These are phyloP conservation scores for Caenorhabditis sinica DNA, from an alignment of 2,888 invertebrate genomes.

Conservation along the genomic window DNA sequence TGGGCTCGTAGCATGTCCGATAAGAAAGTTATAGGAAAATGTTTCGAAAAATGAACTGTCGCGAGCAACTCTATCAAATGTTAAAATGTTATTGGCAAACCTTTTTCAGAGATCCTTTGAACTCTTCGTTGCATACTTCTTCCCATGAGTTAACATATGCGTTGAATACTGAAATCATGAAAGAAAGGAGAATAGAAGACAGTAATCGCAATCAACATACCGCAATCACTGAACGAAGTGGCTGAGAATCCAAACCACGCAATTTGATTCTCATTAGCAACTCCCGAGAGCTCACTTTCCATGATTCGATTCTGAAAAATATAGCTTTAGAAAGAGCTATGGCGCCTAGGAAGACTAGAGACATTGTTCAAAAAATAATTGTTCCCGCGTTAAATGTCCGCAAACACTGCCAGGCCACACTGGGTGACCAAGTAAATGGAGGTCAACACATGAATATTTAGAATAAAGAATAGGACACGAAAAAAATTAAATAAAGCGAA, in stretches of 20 bases:
- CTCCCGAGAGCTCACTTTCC: conserved; percentile 54
- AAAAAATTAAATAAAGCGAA: no score
- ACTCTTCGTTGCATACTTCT: conserved; percentile 49
- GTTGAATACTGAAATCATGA: conserved; percentile 49
- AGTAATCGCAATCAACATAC: conserved; percentile 14
- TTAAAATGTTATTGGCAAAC: neutral
- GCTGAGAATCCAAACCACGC: conserved; percentile 55
- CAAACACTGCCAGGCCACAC: neutral
- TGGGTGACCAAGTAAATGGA: neutral
- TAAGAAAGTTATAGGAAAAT: no score
- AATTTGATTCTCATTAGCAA: conserved; percentile 46
- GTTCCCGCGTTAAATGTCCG: conserved; percentile 10
- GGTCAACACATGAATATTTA: neutral
- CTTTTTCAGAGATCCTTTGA: conserved; percentile 21
- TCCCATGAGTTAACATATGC: conserved; percentile 48
- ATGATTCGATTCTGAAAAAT: conserved; percentile 24
- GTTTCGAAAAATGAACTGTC: no score
- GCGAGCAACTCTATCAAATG: no score
- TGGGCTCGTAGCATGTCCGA: no score
- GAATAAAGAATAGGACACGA: neutral
- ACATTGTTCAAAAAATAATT: neutral
- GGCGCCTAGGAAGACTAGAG: no score
- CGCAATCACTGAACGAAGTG: conserved; percentile 41
- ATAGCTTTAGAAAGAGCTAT: neutral
- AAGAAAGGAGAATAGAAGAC: neutral